Evolutionary conservation across 2,888 invertebrate genomes (phyloP).

Genomic region (Tetramorium bicarinatum): DNA sequence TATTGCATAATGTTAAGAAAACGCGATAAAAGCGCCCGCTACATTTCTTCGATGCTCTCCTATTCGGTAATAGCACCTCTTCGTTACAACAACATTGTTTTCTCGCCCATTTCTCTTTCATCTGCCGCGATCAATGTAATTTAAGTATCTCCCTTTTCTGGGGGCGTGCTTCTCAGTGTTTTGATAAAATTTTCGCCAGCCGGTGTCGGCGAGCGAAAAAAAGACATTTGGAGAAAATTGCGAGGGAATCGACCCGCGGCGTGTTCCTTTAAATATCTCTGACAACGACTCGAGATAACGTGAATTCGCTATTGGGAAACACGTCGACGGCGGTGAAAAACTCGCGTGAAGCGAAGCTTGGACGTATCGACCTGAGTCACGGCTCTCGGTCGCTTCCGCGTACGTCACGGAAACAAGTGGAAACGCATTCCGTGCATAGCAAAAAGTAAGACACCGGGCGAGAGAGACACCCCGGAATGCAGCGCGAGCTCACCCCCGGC

Average conservation of each 20-base stretch:
- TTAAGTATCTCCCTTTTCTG: neutral
- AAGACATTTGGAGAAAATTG: neutral
- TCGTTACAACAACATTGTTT: constrained; percentile 58
- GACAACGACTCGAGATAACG: neutral
- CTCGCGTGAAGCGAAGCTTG: constrained; percentile 7
- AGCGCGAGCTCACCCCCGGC: neutral
- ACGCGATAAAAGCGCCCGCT: constrained; percentile 68
- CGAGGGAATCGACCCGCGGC: neutral
- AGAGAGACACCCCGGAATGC: neutral
- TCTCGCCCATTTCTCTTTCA: constrained; percentile 30
- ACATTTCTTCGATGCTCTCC: constrained; percentile 28
- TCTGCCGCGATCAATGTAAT: constrained; percentile 9
- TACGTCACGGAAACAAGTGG: constrained; percentile 5
- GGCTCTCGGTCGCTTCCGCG: constrained; percentile 10
- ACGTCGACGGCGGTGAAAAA: neutral
- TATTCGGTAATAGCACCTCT: constrained; percentile 54
- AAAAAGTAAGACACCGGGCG: constrained; percentile 30
- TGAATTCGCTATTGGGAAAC: neutral
- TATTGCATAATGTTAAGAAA: constrained; percentile 78
- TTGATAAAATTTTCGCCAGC: neutral
- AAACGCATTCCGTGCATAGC: constrained; percentile 45
- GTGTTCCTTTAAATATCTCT: neutral
- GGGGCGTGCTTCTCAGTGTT: neutral
- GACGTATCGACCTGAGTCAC: constrained; percentile 26
- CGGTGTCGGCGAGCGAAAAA: neutral